Evolutionary conservation across 2,797 vertebrate genomes (phyloP).

Genomic region (Chlorospingus flavigularis): DNA sequence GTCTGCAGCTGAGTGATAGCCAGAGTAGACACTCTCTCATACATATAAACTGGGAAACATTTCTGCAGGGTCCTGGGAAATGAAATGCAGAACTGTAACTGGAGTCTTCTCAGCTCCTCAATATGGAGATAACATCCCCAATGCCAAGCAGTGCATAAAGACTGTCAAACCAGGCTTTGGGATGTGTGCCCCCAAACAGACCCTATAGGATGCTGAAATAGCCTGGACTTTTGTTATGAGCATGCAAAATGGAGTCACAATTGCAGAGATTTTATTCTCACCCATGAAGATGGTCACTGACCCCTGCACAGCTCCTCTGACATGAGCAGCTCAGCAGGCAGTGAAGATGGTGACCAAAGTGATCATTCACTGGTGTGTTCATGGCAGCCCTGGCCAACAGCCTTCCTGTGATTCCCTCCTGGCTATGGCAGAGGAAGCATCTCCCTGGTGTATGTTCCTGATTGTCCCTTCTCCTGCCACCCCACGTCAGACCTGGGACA

Average conservation of each 20-base stretch:
- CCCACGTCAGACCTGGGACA: accelerated
- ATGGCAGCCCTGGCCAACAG: background rate
- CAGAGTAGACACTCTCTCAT: background rate
- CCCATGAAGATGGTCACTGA: background rate
- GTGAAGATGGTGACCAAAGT: background rate
- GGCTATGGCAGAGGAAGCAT: background rate
- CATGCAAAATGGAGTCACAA: background rate
- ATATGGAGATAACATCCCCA: background rate
- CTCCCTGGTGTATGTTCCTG: background rate
- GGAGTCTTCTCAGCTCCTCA: background rate
- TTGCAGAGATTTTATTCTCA: background rate
- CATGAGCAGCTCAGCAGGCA: background rate
- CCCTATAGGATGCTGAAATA: background rate
- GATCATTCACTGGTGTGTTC: background rate
- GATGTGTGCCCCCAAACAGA: background rate
- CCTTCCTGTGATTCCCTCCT: background rate
- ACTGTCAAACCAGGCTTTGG: background rate
- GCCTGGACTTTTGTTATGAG: background rate
- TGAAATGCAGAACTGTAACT: background rate
- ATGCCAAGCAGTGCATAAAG: background rate
- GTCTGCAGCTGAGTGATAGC: background rate
- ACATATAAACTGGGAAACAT: background rate
- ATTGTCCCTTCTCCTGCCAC: background rate
- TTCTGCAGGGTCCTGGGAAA: background rate
- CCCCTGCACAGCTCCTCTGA: background rate